These are phyloP conservation scores for Synanthedon andrenaeformis DNA, from an alignment of 2,888 invertebrate species.

Conservation along the genomic window DNA sequence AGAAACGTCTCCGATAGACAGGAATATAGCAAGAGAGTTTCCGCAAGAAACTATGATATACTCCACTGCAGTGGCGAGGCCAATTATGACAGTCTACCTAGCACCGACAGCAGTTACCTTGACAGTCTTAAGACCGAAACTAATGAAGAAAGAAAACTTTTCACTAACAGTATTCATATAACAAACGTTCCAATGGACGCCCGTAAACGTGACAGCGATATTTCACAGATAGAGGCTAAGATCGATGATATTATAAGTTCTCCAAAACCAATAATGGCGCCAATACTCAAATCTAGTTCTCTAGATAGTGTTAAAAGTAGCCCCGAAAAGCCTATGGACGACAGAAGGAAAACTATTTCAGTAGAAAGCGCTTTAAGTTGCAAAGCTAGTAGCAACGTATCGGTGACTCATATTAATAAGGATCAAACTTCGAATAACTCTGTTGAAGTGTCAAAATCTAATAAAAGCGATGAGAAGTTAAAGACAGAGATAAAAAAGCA, in stretches of 20 bases:
- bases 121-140: conserved; percentile 58
- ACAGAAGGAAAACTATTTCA: conserved; percentile 61
- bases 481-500: conserved; percentile 32
- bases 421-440: conserved; percentile 37
- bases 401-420: conserved; percentile 70
- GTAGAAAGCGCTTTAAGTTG: conserved; percentile 56
- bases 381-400: conserved; percentile 58
- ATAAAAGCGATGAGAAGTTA: conserved; percentile 50
- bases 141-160: conserved; percentile 48
- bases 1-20: conserved; percentile 53
- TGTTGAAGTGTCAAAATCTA: conserved; percentile 31
- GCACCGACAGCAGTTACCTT: conserved; percentile 60
- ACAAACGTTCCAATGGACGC: conserved; percentile 26
- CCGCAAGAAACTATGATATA: conserved; percentile 52
- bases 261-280: conserved; percentile 60
- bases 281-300: conserved; percentile 66
- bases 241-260: conserved; percentile 68
- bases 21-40: conserved; percentile 48
- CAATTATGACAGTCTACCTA: conserved; percentile 57
- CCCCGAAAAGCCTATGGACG: conserved; percentile 57
- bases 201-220: conserved; percentile 59
- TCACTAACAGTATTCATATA: conserved; percentile 54
- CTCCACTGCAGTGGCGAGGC: conserved; percentile 40
- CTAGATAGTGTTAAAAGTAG: conserved; percentile 72
- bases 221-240: conserved; percentile 67